phyloP scores from a whole-genome alignment of 2,888 invertebrate genomes.

The Eudemis profundana region DNA sequence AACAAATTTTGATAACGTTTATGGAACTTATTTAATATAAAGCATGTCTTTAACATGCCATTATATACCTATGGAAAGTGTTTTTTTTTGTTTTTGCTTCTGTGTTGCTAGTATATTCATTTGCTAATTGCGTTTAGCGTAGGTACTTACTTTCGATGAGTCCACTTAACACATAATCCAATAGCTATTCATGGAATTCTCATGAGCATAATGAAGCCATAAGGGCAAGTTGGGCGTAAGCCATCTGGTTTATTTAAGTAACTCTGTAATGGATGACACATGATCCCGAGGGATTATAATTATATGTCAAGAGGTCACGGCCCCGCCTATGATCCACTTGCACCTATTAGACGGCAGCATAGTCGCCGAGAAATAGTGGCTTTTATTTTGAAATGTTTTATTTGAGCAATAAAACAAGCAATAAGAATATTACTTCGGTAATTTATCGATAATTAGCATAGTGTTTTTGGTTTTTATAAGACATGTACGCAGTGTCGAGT shows the following conservation, averaged over 20 bases:
- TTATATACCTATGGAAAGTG: too few species aligned
- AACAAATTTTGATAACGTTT: too few species aligned
- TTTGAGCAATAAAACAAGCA: too few species aligned
- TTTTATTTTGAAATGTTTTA: background rate
- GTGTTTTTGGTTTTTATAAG: too few species aligned
- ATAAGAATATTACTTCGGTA: too few species aligned
- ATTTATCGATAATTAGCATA: too few species aligned
- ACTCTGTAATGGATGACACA: slow-evolving; percentile 45
- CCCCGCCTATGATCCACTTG: slow-evolving; percentile 45
- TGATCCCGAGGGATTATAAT: slow-evolving; percentile 39
- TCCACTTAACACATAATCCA: background rate
- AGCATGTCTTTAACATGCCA: too few species aligned
- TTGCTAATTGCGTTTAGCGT: background rate
- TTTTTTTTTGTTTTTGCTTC: too few species aligned
- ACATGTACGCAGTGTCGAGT: too few species aligned
- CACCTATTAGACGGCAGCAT: slow-evolving; percentile 22
- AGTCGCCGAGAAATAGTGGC: background rate
- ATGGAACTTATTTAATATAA: too few species aligned
- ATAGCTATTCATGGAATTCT: slow-evolving; percentile 13
- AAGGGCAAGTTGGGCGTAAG: slow-evolving; percentile 12
- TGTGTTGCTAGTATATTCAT: too few species aligned
- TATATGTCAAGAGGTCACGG: slow-evolving; percentile 47
- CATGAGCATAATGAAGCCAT: slow-evolving; percentile 32
- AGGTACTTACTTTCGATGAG: background rate
- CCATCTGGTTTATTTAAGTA: slow-evolving; percentile 34